A percentile compares a stretch with the other conserved stretches of the same genome.
Evolutionary conservation across 1,140 invertebrate genomes (phyloP).

Genomic region (Micrasema longulum): DNA sequence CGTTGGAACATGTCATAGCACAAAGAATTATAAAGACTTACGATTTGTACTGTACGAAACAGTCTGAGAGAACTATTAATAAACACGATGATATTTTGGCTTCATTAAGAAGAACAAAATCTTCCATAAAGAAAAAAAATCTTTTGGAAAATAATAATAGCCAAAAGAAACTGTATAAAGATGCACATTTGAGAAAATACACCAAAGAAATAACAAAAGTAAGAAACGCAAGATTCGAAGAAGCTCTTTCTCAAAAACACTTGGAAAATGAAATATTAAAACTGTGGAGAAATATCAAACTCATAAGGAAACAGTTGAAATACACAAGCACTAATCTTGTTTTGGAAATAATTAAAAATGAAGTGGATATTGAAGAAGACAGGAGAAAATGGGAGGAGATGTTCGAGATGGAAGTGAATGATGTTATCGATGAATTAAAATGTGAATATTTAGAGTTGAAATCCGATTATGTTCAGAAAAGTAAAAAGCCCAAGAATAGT

Average conservation of each 20-base stretch:
- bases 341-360: conserved; percentile 46
- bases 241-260: conserved; percentile 33
- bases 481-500: conserved; percentile 30
- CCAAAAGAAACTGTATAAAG: conserved; percentile 48
- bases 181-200: conserved; percentile 28
- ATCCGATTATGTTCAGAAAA: conserved; percentile 44
- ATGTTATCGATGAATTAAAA: conserved; percentile 48
- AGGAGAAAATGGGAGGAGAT: conserved; percentile 45
- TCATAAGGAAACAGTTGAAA: conserved; percentile 40
- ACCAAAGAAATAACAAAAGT: conserved; percentile 47
- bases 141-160: conserved; percentile 31
- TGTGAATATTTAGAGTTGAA: conserved; percentile 46
- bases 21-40: conserved; percentile 36
- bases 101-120: conserved; percentile 34
- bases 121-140: conserved; percentile 14
- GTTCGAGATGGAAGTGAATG: conserved; percentile 44
- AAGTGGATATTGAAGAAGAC: conserved; percentile 39
- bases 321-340: conserved; percentile 39
- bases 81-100: conserved; percentile 29
- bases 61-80: conserved; percentile 16
- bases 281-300: conserved; percentile 50
- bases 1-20: conserved; percentile 49
- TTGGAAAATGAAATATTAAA: conserved; percentile 41
- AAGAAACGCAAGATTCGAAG: conserved; percentile 41
- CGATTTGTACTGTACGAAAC: conserved; percentile 34